Conservation (phyloP, 2,888 invertebrate species). For the Hypena proboscidalis region DNA sequence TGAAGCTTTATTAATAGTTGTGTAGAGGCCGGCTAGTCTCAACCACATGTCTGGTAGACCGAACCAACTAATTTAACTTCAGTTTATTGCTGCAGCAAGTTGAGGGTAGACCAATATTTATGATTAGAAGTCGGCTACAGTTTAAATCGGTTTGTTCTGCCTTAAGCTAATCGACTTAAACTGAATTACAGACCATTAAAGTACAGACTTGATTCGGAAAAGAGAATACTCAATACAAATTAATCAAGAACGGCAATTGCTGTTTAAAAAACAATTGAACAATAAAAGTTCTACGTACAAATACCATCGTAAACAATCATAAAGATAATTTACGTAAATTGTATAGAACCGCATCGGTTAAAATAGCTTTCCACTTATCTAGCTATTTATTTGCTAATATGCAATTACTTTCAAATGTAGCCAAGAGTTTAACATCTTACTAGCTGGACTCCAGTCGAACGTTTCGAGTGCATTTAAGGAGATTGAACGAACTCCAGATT, state of each 20-base stretch:
- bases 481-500: slow-evolving; percentile 20
- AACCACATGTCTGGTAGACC: slow-evolving; percentile 31
- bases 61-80: slow-evolving; percentile 63
- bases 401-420: no score
- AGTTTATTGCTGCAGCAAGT: slow-evolving; percentile 52
- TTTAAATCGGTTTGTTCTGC: slow-evolving; percentile 42
- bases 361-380: no score
- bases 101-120: slow-evolving; percentile 43
- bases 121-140: slow-evolving; percentile 34
- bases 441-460: not conserved
- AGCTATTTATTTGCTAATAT: slow-evolving; percentile 8
- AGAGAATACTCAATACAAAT: no score
- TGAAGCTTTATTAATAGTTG: slow-evolving; percentile 32
- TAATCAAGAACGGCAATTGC: no score
- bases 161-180: slow-evolving; percentile 24
- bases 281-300: no score
- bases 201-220: no score
- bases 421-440: no score
- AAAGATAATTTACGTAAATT: no score
- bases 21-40: slow-evolving; percentile 12
- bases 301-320: no score
- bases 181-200: no score
- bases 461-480: slow-evolving; percentile 6
- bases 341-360: no score
- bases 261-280: no score